A percentile compares a stretch with the other conserved stretches of the same genome.
phyloP scores from a whole-genome alignment of 2,797 vertebrate species.

The Phylloscopus collybita region DNA sequence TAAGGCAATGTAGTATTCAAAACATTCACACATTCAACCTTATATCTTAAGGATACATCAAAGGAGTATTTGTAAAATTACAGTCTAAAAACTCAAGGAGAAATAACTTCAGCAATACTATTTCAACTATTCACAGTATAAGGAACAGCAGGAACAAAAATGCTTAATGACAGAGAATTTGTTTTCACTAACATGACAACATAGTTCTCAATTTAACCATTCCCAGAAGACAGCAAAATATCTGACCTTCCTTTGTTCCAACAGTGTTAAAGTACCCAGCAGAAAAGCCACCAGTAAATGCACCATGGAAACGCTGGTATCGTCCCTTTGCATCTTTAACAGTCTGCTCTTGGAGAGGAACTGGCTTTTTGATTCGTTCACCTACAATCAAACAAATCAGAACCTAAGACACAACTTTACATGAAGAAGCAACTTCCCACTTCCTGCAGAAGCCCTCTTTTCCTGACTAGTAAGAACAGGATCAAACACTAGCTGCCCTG shows the following conservation, averaged over 20 bases:
- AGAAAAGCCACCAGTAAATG: conserved; percentile 95
- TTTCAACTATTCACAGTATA: not conserved
- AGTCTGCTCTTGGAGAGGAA: conserved; percentile 92
- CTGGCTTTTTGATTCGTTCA: conserved; percentile 86
- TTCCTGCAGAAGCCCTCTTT: not conserved
- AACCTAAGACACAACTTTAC: not conserved
- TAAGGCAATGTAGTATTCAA: not conserved
- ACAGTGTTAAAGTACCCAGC: conserved; percentile 97
- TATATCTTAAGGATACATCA: not conserved
- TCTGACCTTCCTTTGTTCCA: conserved; percentile 94
- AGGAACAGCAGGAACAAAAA: not conserved
- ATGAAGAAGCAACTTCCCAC: not conserved
- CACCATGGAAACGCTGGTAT: conserved; percentile 92
- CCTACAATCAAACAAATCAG: conserved; percentile 72
- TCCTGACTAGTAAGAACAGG: not conserved
- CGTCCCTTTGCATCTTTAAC: conserved; percentile 94
- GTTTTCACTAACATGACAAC: not conserved
- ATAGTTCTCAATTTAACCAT: not conserved
- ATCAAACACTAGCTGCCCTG: not conserved
- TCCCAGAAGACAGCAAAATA: not conserved
- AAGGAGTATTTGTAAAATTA: not conserved
- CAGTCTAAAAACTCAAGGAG: not conserved
- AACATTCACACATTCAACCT: not conserved
- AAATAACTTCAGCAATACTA: not conserved
- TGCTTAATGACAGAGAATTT: not conserved